These are phyloP conservation scores for Gila orcuttii DNA, from an alignment of 2,113 vertebrate species.

Conservation along the genomic window DNA sequence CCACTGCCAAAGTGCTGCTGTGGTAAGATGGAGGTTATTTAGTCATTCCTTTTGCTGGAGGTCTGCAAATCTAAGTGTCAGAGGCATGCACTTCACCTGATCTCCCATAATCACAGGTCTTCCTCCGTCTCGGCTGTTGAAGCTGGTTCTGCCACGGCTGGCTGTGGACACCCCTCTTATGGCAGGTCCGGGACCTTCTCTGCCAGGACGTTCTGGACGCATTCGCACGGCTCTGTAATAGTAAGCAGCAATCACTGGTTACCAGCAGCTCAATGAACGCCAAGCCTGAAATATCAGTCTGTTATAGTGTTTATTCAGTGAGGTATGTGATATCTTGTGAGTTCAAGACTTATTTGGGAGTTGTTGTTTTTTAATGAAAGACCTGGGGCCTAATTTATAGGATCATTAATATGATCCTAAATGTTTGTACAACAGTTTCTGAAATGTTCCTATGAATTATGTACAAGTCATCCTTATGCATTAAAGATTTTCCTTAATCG, in stretches of 20 bases:
- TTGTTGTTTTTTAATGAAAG: too few species aligned
- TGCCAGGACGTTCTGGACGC: conserved; percentile 84
- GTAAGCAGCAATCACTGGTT: background rate
- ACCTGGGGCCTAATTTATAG: too few species aligned
- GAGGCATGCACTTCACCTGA: conserved; percentile 72
- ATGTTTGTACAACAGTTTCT: too few species aligned
- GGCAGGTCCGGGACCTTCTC: conserved; percentile 84
- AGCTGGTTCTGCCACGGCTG: conserved; percentile 81
- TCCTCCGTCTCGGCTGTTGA: conserved; percentile 82
- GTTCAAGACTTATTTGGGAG: too few species aligned
- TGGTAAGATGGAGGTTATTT: background rate
- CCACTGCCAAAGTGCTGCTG: conserved; percentile 85
- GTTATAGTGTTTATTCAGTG: background rate
- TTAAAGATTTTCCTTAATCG: too few species aligned
- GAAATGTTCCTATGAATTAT: too few species aligned
- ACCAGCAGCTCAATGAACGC: background rate
- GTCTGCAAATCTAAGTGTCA: background rate
- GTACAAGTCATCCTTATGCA: too few species aligned
- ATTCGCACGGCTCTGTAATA: conserved; percentile 72
- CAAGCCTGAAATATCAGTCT: background rate
- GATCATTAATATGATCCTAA: too few species aligned
- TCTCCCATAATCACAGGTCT: conserved; percentile 81
- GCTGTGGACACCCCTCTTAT: conserved; percentile 83
- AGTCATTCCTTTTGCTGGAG: too few species aligned
- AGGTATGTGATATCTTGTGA: too few species aligned